These are phyloP conservation scores for Mactra quadrangularis DNA, from an alignment of 1,140 invertebrate species.

Conservation along the genomic window DNA sequence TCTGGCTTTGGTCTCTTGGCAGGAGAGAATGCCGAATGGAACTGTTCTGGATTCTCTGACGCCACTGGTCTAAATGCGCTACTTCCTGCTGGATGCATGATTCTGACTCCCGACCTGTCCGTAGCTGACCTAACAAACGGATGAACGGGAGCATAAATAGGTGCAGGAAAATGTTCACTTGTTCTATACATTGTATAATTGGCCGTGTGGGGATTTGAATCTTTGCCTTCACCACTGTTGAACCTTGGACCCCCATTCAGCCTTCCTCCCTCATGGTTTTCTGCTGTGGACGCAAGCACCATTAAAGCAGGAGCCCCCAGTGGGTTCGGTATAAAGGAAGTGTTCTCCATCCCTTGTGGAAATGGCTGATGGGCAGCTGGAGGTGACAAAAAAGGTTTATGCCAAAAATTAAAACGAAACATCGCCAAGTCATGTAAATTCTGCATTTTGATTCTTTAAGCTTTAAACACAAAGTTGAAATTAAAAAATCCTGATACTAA, in stretches of 20 bases:
- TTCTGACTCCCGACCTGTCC: constrained; percentile 65
- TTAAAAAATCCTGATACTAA: no score
- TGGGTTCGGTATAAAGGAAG: constrained; percentile 88
- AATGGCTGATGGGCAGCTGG: constrained; percentile 72
- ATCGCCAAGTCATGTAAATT: constrained; percentile 76
- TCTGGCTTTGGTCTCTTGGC: constrained; percentile 78
- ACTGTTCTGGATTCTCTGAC: constrained; percentile 70
- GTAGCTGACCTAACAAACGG: constrained; percentile 76
- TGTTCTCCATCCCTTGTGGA: constrained; percentile 87
- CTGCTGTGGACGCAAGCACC: constrained; percentile 90
- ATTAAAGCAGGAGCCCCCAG: constrained; percentile 91
- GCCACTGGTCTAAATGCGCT: constrained; percentile 79
- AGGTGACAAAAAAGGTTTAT: constrained; percentile 79
- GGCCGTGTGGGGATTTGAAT: constrained; percentile 69
- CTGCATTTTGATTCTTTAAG: constrained; percentile 41
- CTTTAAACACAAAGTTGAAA: neutral
- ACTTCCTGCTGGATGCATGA: constrained; percentile 74
- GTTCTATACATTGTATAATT: constrained; percentile 78
- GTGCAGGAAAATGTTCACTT: constrained; percentile 77
- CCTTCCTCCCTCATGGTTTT: constrained; percentile 87
- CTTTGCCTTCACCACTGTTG: constrained; percentile 74
- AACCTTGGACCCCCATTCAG: constrained; percentile 71
- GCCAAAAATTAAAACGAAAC: constrained; percentile 83
- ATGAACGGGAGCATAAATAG: constrained; percentile 77
- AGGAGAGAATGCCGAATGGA: constrained; percentile 81